Evolutionary conservation across 2,113 vertebrate species (phyloP).

Genomic region (Sinocyclocheilus anshuiensis): DNA sequence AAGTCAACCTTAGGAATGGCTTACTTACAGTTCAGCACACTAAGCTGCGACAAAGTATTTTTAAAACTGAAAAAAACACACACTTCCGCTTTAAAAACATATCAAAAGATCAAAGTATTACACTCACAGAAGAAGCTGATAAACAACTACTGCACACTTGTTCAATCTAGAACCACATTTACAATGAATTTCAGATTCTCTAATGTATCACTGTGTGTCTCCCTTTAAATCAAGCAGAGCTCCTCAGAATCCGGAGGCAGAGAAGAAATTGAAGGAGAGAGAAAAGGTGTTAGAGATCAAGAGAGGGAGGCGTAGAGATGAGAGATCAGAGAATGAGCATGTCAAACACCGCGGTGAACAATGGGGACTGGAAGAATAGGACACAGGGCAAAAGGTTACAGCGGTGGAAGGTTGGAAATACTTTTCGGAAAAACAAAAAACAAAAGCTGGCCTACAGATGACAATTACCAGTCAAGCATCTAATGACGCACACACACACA

Average conservation of each 20-base stretch:
- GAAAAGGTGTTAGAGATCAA: conserved; percentile 3
- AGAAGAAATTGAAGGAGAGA: not conserved
- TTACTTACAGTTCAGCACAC: not conserved
- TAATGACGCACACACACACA: not conserved
- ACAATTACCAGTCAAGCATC: not conserved
- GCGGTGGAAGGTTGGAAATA: not conserved
- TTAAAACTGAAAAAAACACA: not conserved
- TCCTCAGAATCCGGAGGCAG: not conserved
- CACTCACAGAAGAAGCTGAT: not conserved
- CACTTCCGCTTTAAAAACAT: not conserved
- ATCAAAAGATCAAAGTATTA: not conserved
- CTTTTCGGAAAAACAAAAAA: not conserved
- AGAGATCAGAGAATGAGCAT: not conserved
- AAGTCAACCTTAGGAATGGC: not conserved
- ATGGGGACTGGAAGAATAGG: not conserved
- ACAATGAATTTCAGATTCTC: not conserved
- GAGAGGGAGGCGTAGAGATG: not conserved
- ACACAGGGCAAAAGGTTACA: not conserved
- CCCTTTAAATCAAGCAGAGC: conserved; percentile 5
- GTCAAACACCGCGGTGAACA: not conserved
- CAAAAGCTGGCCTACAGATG: not conserved
- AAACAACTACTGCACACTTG: not conserved
- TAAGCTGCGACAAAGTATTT: not conserved
- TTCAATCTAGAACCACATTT: not conserved
- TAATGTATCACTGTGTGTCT: not conserved